phyloP scores from a whole-genome alignment of 2,888 invertebrate genomes.

The Girardia tigrina region DNA sequence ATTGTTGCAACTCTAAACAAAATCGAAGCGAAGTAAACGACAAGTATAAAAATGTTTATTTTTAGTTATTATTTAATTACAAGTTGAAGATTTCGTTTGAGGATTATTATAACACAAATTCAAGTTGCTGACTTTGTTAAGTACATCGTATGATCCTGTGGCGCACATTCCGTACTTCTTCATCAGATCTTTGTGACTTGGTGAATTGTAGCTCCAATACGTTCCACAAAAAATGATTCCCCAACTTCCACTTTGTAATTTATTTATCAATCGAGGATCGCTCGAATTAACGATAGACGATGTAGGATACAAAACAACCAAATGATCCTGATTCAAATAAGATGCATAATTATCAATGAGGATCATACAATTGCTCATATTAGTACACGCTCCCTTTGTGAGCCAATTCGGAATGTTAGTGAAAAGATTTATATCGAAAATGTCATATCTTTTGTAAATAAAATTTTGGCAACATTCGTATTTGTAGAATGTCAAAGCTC shows the following conservation, averaged over 20 bases:
- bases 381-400: background rate
- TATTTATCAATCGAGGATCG: background rate
- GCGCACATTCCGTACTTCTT: background rate
- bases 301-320: background rate
- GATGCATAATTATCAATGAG: background rate
- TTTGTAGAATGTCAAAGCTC: conserved; percentile 15
- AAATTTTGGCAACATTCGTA: too few species aligned
- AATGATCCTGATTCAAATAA: background rate
- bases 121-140: too few species aligned
- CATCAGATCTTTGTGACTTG: background rate
- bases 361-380: background rate
- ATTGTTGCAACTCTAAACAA: too few species aligned
- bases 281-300: background rate
- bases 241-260: background rate
- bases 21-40: too few species aligned
- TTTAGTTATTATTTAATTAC: too few species aligned
- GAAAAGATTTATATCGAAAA: too few species aligned
- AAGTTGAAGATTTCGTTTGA: too few species aligned
- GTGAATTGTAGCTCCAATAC: background rate
- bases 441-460: too few species aligned
- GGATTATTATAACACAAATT: too few species aligned
- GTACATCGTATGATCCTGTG: too few species aligned
- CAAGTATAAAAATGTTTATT: too few species aligned
- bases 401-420: background rate
- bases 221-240: background rate